Evolutionary conservation across 2,888 invertebrate genomes (phyloP), one percentile per base, ranked within the genome.

Genomic region (Ctena decussata): DNA sequence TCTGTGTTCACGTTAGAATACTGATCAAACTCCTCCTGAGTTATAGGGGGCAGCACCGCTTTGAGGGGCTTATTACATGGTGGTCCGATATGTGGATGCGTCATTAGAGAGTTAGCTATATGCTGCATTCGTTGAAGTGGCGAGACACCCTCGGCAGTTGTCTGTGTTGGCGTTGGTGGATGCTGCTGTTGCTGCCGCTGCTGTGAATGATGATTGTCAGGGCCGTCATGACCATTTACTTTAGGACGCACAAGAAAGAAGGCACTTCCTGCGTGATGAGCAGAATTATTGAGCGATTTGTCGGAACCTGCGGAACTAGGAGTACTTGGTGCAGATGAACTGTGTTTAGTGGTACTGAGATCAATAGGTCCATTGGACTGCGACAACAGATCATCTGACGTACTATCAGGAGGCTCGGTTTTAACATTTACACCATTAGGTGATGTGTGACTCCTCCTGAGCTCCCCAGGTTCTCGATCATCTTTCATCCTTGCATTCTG

Each of bases 1-100:
- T 99, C 99, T 0, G 99, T 99, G 96, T 99, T 99, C 90, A 99
- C 97, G 96, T 98, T 98, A 95, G 99, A 98, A 96, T 99, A 99
- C 96, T 98, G 97, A 96, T 99, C 99, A 96, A 99, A 99, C 95
- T 99, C 99, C 94, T 99, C 99, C 95, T 99, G 99, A 0, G 99
- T 99, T 91, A 99, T 99, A 1, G 99, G 99, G 60, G 99, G 99
- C 92, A 99, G 97, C 71, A 99, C 99, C 41, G 99, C 99, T 96
- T 99, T 98, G 94, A 99, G 97, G 24, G 99, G 99, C 91, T 99
- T 97, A 57, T 89, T 86, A 60, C 89, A 90, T 27, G 92, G 87
- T 69, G 89, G 85, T 65, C 91, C 92, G 73, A 93, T 98, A 98
- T 96, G 98, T 98, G 90, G 92, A 89, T 96, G 89, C 86, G 94